phyloP scores from a whole-genome alignment of 30 jellyfish, hydroid and myxozoan genomes.

The Sanderia malayensis region DNA sequence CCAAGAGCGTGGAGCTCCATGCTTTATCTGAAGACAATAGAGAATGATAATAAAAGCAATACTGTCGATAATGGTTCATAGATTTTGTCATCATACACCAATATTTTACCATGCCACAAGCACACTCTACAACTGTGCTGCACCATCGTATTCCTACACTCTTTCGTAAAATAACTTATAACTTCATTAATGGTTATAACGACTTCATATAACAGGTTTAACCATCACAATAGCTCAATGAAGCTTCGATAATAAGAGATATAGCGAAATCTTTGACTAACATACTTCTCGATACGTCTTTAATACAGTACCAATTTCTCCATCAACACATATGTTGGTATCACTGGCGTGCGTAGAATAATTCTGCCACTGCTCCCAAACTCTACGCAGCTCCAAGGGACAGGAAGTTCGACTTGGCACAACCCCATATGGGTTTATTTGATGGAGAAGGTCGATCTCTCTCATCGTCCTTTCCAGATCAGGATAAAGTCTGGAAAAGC shows the following conservation, averaged over 20 bases:
- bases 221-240: no score
- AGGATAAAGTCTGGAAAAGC: slow-evolving; percentile 77
- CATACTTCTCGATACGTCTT: slow-evolving; percentile 84
- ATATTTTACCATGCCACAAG: no score
- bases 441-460: slow-evolving; percentile 74
- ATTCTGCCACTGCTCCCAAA: slow-evolving; percentile 77
- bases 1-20: slow-evolving; percentile 81
- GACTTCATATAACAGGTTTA: no score
- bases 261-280: neutral
- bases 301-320: slow-evolving; percentile 91
- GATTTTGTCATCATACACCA: no score
- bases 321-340: slow-evolving; percentile 75
- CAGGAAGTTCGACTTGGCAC: slow-evolving; percentile 93
- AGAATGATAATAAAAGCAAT: no score
- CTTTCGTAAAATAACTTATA: no score
- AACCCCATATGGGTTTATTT: slow-evolving; percentile 88
- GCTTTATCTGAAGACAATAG: slow-evolving; percentile 41
- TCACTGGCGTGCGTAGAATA: slow-evolving; percentile 48
- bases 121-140: no score
- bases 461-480: slow-evolving; percentile 91
- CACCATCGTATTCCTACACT: no score
- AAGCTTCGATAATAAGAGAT: no score
- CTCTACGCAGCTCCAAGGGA: slow-evolving; percentile 74
- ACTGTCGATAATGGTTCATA: no score
- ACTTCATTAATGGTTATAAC: no score